These are phyloP conservation scores for Brachyptera putata DNA, from an alignment of 2,888 invertebrate genomes.

Conservation along the genomic window DNA sequence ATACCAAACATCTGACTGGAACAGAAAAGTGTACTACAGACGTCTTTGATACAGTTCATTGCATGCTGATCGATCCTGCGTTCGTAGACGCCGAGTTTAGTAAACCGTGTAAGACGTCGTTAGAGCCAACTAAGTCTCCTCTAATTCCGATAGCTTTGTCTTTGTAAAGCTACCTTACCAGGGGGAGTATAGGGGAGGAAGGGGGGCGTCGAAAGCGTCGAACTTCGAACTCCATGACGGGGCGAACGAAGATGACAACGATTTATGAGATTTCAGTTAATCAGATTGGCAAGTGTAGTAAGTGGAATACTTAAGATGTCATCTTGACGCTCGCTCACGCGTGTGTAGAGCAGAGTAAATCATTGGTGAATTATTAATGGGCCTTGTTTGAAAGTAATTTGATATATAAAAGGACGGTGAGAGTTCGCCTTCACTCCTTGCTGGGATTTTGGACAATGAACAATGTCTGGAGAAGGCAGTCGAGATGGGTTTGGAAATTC, in stretches of 20 bases:
- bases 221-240: not conserved
- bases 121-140: not conserved
- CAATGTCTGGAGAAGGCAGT: too few relatives aligned
- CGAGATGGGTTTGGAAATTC: too few relatives aligned
- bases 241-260: not conserved
- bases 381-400: not conserved
- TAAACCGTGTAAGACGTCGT: slow-evolving; percentile 3
- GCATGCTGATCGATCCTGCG: not conserved
- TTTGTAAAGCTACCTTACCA: not conserved
- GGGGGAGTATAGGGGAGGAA: too few relatives aligned
- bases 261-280: not conserved
- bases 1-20: too few relatives aligned
- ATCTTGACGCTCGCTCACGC: not conserved
- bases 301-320: not conserved
- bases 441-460: too few relatives aligned
- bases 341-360: not conserved
- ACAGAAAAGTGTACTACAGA: too few relatives aligned
- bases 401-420: not conserved
- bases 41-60: too few relatives aligned
- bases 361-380: not conserved
- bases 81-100: not conserved
- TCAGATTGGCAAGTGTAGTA: not conserved
- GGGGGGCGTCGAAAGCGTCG: not conserved
- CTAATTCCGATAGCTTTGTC: slow-evolving; percentile 13
- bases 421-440: too few relatives aligned